Evolutionary conservation across 2,888 invertebrate species (phyloP), one percentile per base, ranked within the genome.

Genomic region (Pasiphila rectangulata): DNA sequence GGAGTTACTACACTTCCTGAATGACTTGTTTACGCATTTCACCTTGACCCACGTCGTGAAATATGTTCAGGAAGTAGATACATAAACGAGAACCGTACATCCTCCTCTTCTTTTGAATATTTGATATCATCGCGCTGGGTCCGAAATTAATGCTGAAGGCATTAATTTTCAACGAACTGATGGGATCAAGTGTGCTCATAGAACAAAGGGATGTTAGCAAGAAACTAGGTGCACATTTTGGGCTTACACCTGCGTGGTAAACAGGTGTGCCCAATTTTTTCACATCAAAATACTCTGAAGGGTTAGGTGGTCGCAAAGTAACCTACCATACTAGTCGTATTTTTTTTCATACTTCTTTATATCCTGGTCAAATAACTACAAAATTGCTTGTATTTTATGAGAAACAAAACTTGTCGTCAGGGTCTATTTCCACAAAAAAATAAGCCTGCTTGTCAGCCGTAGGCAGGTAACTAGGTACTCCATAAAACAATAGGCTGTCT

Each of bases 11-110:
- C 15, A 36, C 16, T 21, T 38, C n/a, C 29, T 40, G 16, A 40
- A 49, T 21, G 40, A 40, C 44, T 36, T 49, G 49, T 49, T 49
- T 49, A 49, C 25, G 36, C 15, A 24, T n/a, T 12, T 40, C 4
- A 41, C 44, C 49, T 35, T 49, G 49, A 44, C 44, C 44, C 21
- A 37, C 17, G 37, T 49, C 5, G 29, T 10, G 36, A 20, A 19
- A 39, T 43, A 48, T 36, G 9, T 36, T 16, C 4, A 16, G 17
- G 9, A 30, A 17, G 17, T 17, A 32, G 1, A n/a, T 16, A 13
- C n/a, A n/a, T n/a, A n/a, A n/a, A n/a, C 20, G 25, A 13, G 9
- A 21, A 39, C 34, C 13, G 5, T 43, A 29, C 7, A 45, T 40
- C 23, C 13, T 15, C 13, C 20, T 20, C 10, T 24, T 15, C 17